Base-by-base conservation (phyloP, 2,888 invertebrate species). In the Clitarchus hookeri region DNA sequence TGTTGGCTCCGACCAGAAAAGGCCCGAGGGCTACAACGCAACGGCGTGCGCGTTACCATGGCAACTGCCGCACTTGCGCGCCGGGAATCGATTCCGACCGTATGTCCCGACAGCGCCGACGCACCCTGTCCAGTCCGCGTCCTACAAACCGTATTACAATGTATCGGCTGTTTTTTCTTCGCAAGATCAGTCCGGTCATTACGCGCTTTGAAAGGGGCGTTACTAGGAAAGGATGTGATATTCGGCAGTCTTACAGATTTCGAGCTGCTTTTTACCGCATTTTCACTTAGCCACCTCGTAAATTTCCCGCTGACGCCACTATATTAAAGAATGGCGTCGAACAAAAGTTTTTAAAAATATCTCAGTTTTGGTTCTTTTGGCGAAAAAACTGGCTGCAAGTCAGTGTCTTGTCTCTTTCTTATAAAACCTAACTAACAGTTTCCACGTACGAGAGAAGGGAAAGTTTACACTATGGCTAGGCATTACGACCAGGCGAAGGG, bases 211-310 rank as follows among this genome's bases (percentile, higher is more conserved):
- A 36, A 36, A 36, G 9, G 19, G 79, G 9, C n/a, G 9, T 79
- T 79, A 79, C 79, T 1, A 16, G 79, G 25, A 27, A 79, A 79
- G 79, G 82, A 11, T 82, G 6, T 82, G 44, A 27, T 19, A 82
- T 19, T 27, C 26, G 82, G 82, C 23, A 25, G 6, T 19, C 8
- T 82, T 82, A 82, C n/a, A 27, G 16, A 26, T 82, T 4, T 82
- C 12, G 82, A 3, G 16, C 25, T 80, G 82, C 8, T 27, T 25
- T 82, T 82, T 82, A 36, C 0, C 82, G 27, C 1, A 82, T 82
- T 82, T 82, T 82, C 23, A 82, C 82, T 27, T 82, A n/a, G 26
- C 82, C 36, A 82, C 82, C 82, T 82, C 27, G 82, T 3, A 36
- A 12, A 1, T 82, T 82, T 26, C 6, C 2, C 82, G 82, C 36